Percentiles rank a stretch among this genome's conserved stretches.
Conservation (phyloP, 2,797 vertebrate species). For the Bufotes viridis region DNA sequence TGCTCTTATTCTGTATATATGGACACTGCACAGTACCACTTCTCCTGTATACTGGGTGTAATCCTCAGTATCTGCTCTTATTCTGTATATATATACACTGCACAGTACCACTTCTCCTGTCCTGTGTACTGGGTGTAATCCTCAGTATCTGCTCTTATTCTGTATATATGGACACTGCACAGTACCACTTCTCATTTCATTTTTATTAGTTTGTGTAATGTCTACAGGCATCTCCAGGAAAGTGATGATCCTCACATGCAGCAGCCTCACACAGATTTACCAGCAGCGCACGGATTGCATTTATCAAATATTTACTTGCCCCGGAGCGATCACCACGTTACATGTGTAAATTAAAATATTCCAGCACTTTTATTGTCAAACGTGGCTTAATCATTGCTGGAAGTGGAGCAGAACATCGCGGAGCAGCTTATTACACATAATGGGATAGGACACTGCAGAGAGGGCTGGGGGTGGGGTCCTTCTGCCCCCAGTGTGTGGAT, state of each 20-base stretch:
- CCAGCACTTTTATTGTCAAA: conserved; percentile 49
- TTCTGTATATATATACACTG: too few species aligned
- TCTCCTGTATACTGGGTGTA: too few species aligned
- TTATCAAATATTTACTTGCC: conserved; percentile 53
- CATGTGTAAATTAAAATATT: conserved; percentile 50
- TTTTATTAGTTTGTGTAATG: not conserved
- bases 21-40: too few species aligned
- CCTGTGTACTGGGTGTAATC: too few species aligned
- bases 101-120: too few species aligned
- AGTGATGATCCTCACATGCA: not conserved
- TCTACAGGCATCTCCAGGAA: not conserved
- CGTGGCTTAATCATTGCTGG: conserved; percentile 35
- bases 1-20: too few species aligned
- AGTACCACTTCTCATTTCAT: too few species aligned
- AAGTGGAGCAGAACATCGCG: conserved; percentile 60
- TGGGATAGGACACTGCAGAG: conserved; percentile 22
- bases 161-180: too few species aligned
- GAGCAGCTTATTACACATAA: conserved; percentile 56
- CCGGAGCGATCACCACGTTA: conserved; percentile 30
- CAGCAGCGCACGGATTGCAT: not conserved
- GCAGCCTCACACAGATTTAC: not conserved
- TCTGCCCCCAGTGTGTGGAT: not conserved
- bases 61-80: too few species aligned
- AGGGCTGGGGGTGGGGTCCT: not conserved
- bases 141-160: too few species aligned